phyloP scores from a whole-genome alignment of 1,140 invertebrate species.

The Calliphora vicina region DNA sequence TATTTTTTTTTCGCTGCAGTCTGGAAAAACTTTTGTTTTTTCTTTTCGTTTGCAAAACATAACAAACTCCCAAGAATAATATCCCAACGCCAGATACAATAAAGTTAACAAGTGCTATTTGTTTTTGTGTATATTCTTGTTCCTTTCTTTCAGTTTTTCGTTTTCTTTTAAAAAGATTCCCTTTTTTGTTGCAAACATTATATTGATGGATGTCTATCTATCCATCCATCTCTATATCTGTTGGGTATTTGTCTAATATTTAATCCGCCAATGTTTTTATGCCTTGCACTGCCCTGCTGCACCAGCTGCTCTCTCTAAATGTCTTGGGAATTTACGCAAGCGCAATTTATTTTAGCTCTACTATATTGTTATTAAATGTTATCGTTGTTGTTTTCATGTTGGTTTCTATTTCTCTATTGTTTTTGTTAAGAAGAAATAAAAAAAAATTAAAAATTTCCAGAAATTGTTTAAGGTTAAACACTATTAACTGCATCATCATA shows the following conservation, averaged over 20 bases:
- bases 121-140: background rate
- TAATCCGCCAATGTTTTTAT: background rate
- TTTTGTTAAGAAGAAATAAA: background rate
- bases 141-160: background rate
- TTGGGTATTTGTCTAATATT: conserved; percentile 10
- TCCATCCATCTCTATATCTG: background rate
- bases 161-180: background rate
- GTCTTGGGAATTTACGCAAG: conserved; percentile 32
- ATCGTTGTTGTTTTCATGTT: conserved; percentile 5
- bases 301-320: background rate
- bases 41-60: too few species aligned
- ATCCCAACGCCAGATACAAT: background rate
- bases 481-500: background rate
- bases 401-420: background rate
- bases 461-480: background rate
- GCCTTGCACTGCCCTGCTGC: background rate
- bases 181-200: background rate
- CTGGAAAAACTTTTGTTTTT: background rate
- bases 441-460: background rate
- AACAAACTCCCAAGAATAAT: background rate
- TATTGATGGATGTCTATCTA: conserved; percentile 7
- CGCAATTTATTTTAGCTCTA: conserved; percentile 25
- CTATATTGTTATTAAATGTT: background rate
- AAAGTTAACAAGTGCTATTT: conserved; percentile 1
- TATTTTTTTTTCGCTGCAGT: background rate